A percentile compares a stretch with the other conserved stretches of the same genome.
Evolutionary conservation across 2,113 vertebrate species (phyloP).

Genomic region (Malurus elegans): DNA sequence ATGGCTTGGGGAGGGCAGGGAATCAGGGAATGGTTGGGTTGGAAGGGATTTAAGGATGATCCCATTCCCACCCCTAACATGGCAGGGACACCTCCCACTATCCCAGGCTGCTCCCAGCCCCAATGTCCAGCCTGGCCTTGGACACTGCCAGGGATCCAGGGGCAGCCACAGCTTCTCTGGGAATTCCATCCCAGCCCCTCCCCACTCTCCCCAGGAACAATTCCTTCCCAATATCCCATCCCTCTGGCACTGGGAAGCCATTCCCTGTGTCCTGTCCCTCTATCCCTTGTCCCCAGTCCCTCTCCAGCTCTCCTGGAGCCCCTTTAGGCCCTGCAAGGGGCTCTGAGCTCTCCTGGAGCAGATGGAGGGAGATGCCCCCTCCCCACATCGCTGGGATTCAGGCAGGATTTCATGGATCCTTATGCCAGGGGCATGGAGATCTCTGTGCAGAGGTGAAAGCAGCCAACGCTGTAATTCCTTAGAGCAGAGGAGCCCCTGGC

Average conservation of each 20-base stretch:
- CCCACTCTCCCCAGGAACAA: neutral
- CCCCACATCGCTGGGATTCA: neutral
- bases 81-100: rapidly evolving
- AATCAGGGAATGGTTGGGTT: neutral
- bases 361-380: neutral
- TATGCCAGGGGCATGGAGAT: neutral
- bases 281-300: neutral
- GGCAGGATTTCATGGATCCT: neutral
- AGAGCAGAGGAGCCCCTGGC: too few species aligned
- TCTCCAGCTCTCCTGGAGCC: neutral
- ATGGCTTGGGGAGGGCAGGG: rapidly evolving
- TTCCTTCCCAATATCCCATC: neutral
- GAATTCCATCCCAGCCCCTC: rapidly evolving
- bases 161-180: neutral
- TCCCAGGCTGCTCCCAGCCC: neutral
- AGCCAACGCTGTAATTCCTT: rapidly evolving
- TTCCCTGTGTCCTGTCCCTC: neutral
- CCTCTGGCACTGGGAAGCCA: neutral
- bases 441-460: rapidly evolving
- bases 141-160: neutral
- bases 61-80: too few species aligned
- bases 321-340: rapidly evolving
- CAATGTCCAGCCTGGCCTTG: neutral
- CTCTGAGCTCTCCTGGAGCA: neutral
- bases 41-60: neutral